phyloP scores from a whole-genome alignment of 2,888 invertebrate species.

The Phania funesta region DNA sequence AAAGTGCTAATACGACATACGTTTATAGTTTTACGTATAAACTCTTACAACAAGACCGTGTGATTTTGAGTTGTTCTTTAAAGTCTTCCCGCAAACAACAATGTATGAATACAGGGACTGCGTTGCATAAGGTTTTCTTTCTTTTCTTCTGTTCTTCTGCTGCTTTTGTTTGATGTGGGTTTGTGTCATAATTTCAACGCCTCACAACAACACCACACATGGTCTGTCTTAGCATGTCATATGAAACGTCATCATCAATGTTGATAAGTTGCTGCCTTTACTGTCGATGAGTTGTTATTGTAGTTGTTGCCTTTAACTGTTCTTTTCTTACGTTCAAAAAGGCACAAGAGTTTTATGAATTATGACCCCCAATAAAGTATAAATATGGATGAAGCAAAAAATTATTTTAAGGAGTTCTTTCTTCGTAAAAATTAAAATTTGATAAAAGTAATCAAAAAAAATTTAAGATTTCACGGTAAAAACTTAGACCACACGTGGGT shows the following conservation, averaged over 20 bases:
- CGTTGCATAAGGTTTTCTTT: slow-evolving; percentile 9
- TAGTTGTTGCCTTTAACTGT: slow-evolving; percentile 14
- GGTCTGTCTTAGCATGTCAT: slow-evolving; percentile 56
- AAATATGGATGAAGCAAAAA: background rate
- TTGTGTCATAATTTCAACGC: slow-evolving; percentile 68
- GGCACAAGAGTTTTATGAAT: slow-evolving; percentile 13
- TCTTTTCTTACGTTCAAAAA: slow-evolving; percentile 15
- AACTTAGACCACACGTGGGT: slow-evolving; percentile 43
- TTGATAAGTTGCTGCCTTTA: slow-evolving; percentile 50
- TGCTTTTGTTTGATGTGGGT: slow-evolving; percentile 61
- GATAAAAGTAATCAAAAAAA: background rate
- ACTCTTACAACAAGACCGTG: slow-evolving; percentile 22
- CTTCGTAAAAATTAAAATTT: background rate
- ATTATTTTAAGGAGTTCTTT: background rate
- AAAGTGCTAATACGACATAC: background rate
- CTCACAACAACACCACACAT: slow-evolving; percentile 61
- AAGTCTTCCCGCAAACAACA: slow-evolving; percentile 20
- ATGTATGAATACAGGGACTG: background rate
- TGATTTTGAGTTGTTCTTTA: slow-evolving; percentile 41
- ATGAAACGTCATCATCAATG: slow-evolving; percentile 59
- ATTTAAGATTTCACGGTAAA: background rate
- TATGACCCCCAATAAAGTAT: background rate
- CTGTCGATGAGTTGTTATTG: slow-evolving; percentile 15
- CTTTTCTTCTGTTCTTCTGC: too few relatives aligned
- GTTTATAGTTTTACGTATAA: background rate